Conservation (phyloP, 2,888 invertebrate species). For the Chalcosyrphus nemorum region DNA sequence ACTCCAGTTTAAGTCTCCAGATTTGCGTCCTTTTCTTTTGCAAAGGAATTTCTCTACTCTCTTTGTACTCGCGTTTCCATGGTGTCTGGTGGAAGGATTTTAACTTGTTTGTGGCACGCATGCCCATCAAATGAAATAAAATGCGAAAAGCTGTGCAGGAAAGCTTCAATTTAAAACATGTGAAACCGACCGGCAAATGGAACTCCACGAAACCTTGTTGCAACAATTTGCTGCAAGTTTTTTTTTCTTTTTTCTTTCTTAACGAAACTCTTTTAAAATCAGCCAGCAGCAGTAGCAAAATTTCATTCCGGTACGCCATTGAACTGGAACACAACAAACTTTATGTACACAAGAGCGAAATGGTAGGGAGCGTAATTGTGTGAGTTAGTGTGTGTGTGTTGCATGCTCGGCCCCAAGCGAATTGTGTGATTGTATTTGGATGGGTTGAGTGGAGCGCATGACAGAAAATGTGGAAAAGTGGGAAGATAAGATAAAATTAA, state of each 20-base stretch:
- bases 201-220: slow-evolving; percentile 53
- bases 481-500: background rate
- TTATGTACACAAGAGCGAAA: background rate
- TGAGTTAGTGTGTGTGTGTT: too few relatives aligned
- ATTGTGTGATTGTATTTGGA: background rate
- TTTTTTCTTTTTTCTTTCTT: background rate
- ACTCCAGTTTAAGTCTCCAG: slow-evolving; percentile 33
- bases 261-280: slow-evolving; percentile 23
- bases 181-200: slow-evolving; percentile 49
- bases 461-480: background rate
- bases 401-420: slow-evolving; percentile 29
- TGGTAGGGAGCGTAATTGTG: background rate
- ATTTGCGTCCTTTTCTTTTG: slow-evolving; percentile 15
- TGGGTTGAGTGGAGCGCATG: slow-evolving; percentile 13
- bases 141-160: slow-evolving; percentile 25
- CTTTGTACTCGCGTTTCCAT: slow-evolving; percentile 11
- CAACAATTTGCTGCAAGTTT: slow-evolving; percentile 48
- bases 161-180: slow-evolving; percentile 11
- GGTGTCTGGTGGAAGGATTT: background rate
- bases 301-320: background rate
- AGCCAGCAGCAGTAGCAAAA: too few relatives aligned
- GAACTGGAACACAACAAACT: slow-evolving; percentile 57
- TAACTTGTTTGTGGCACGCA: slow-evolving; percentile 34
- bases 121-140: slow-evolving; percentile 19
- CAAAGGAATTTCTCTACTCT: slow-evolving; percentile 2